Percentiles rank a stretch among this genome's conserved stretches.
These are phyloP conservation scores for Crotophaga sulcirostris DNA, from an alignment of 2,113 vertebrate genomes.

Conservation along the genomic window DNA sequence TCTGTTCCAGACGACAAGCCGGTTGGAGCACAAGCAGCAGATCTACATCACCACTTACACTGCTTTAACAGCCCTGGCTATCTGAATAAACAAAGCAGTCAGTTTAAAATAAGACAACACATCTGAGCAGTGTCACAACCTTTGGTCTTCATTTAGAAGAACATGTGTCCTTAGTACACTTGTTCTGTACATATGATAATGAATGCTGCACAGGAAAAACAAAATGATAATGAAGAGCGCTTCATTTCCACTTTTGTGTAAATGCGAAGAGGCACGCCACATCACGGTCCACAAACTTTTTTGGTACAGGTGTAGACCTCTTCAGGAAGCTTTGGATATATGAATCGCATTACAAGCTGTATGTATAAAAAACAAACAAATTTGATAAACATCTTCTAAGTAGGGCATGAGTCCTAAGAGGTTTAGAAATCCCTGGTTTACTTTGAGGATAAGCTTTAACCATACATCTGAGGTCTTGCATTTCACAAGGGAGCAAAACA, in stretches of 20 bases:
- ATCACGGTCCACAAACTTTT: not conserved
- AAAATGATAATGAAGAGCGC: not conserved
- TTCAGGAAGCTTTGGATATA: not conserved
- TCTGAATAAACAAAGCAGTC: conserved; percentile 7
- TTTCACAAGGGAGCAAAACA: not conserved
- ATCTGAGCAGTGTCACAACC: not conserved
- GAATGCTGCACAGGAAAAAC: not conserved
- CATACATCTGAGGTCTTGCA: not conserved
- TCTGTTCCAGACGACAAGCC: not conserved
- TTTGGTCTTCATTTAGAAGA: conserved; percentile 11
- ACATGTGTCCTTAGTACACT: not conserved
- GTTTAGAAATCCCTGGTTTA: conserved; percentile 48
- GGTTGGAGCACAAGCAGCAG: not conserved
- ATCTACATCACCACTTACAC: not conserved
- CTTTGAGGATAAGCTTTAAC: conserved; percentile 27
- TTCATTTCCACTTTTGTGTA: not conserved
- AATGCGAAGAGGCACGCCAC: not conserved
- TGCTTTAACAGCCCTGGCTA: conserved; percentile 8
- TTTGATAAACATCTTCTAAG: conserved; percentile 36
- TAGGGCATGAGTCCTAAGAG: conserved; percentile 43
- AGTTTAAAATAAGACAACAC: conserved; percentile 1
- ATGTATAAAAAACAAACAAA: not conserved
- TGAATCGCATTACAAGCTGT: not conserved
- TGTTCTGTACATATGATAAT: not conserved
- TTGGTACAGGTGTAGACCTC: not conserved